Evolutionary conservation across 1,140 invertebrate species (phyloP).

Genomic region (Plectrocnemia conspersa): DNA sequence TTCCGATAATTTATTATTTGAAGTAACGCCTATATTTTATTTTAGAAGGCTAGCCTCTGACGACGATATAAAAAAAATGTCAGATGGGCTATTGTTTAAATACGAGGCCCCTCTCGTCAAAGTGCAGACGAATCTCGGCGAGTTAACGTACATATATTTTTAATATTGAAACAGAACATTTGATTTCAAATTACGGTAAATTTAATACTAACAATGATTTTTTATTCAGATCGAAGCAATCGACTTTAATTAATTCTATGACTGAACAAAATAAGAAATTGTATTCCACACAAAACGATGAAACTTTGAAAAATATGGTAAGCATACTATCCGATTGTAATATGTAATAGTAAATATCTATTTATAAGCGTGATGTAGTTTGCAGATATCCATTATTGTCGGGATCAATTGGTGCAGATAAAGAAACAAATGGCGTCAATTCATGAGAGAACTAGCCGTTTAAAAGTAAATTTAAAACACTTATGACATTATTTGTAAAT

Average conservation of each 20-base stretch:
- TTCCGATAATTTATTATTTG: too few relatives aligned
- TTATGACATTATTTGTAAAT: not conserved
- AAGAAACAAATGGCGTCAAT: slow-evolving; percentile 31
- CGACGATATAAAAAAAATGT: slow-evolving; percentile 17
- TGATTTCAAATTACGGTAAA: not conserved
- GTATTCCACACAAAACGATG: slow-evolving; percentile 24
- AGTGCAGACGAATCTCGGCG: slow-evolving; percentile 17
- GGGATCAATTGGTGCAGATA: slow-evolving; percentile 23
- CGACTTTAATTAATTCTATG: slow-evolving; percentile 19
- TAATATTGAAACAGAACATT: not conserved
- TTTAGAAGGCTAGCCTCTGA: slow-evolving; percentile 10
- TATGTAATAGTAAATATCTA: not conserved
- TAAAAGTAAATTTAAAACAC: slow-evolving; percentile 16
- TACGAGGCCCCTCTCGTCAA: slow-evolving; percentile 25
- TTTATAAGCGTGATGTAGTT: slow-evolving; percentile 19
- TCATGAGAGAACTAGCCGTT: slow-evolving; percentile 26
- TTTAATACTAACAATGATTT: not conserved
- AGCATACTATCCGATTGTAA: not conserved
- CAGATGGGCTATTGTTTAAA: slow-evolving; percentile 19
- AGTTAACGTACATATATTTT: slow-evolving; percentile 26
- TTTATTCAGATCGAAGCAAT: slow-evolving; percentile 28
- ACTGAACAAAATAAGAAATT: slow-evolving; percentile 25
- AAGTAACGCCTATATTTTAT: too few relatives aligned
- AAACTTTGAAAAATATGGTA: slow-evolving; percentile 29
- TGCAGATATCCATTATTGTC: slow-evolving; percentile 23